Conservation (phyloP, 2,797 vertebrate species). For the Todus mexicanus region DNA sequence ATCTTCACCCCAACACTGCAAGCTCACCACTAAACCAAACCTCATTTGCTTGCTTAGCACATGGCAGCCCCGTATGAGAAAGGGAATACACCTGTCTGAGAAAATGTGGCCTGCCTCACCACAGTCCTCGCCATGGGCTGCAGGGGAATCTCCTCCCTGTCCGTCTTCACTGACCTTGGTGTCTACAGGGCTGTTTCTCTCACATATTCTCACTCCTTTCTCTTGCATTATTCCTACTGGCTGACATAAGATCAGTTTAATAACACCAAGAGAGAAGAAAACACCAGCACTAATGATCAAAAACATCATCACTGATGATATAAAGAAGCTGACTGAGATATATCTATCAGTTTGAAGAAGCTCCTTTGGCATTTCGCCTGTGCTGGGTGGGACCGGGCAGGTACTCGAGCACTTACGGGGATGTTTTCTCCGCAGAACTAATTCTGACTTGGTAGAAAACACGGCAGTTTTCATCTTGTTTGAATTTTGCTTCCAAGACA, state of each 20-base stretch:
- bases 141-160: background rate
- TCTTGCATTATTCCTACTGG: no score
- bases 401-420: background rate
- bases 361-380: background rate
- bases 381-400: background rate
- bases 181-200: background rate
- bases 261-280: no score
- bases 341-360: background rate
- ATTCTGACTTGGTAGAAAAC: background rate
- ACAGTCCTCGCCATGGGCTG: background rate
- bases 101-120: background rate
- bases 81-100: background rate
- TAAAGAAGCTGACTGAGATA: background rate
- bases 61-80: background rate
- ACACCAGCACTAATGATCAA: no score
- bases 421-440: background rate
- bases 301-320: background rate
- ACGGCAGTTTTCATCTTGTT: background rate
- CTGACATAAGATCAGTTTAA: no score
- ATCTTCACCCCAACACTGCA: no score
- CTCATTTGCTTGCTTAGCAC: accelerated
- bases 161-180: background rate
- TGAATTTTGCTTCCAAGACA: background rate
- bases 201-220: background rate
- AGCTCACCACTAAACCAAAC: no score